Base-by-base conservation (phyloP, 2,113 vertebrate species). In the Protobothrops mucrosquamatus region DNA sequence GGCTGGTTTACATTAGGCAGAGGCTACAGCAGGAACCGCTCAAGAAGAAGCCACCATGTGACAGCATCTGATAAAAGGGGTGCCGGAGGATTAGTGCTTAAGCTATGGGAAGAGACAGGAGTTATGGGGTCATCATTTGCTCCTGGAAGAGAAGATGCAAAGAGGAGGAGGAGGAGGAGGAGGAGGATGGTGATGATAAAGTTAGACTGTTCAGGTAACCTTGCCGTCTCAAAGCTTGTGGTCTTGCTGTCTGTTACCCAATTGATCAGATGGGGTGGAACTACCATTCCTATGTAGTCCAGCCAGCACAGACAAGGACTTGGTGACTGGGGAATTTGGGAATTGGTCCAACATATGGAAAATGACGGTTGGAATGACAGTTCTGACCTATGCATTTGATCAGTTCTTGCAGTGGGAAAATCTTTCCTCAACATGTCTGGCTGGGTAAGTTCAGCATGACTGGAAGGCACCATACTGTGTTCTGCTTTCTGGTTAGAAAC, bases 1-100 rank as follows among this genome's bases (percentile, higher is more conserved):
- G 94, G 94, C 92, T 0, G 96, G 96, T 97, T 97, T 96, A 97
- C 96, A 97, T 88, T 52, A 52, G 92, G 94, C 94, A 94, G 11
- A 3, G 81, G 61, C 48, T 90, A 93, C 22, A 89, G 96, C 95
- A 92, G 91, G 22, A 93, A 95, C 95, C 43, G 57, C 48, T 14
- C 92, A 96, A 94, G 81, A 15, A 95, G 94, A 7, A 26, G 18
- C 96, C 95, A 94, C 97, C 97, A 97, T 96, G 96, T 97, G 97
- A 95, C 95, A 95, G 94, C 92, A 95, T 97, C 96, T 96, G 97
- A 97, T 97, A 97, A 97, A 51, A 81, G 52, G 93, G 94, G 92
- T 0, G 0, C 89, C 52, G 26, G 88, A 48, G 46, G 96, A 97
- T 97, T 96, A 96, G 93, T 94, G 87, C 56, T 81, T 86, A 85